phyloP scores from a whole-genome alignment of 53 echinoderm and acorn worm species.

The Paelopatides confundens region DNA sequence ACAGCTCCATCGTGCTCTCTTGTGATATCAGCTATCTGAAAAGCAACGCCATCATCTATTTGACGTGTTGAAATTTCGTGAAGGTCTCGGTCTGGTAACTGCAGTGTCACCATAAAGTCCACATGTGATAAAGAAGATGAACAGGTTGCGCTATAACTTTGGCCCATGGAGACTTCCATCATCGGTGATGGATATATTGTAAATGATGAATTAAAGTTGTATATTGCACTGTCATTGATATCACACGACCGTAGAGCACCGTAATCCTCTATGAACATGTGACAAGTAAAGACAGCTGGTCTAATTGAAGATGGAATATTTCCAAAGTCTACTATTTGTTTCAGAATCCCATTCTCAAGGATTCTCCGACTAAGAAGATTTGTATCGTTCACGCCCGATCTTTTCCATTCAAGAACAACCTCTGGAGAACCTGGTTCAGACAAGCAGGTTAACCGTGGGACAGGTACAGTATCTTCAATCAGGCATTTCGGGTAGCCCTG shows the following conservation, averaged over 20 bases:
- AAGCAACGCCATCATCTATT: conserved; percentile 2
- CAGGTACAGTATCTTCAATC: not conserved
- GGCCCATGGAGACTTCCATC: not conserved
- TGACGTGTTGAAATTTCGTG: not conserved
- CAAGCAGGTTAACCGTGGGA: not conserved
- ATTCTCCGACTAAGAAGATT: not conserved
- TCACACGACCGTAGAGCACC: conserved; percentile 16
- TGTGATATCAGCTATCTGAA: not conserved
- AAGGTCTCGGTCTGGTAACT: not conserved
- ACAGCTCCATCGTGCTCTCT: not conserved
- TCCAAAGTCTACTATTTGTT: not conserved
- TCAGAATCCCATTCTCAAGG: not conserved
- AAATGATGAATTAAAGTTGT: conserved; percentile 16
- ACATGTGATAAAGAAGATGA: not conserved
- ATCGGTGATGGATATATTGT: not conserved
- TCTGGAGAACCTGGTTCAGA: conserved; percentile 39
- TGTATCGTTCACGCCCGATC: not conserved
- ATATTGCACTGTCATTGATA: not conserved
- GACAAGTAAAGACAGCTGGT: not conserved
- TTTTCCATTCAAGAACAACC: not conserved
- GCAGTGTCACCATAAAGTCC: not conserved
- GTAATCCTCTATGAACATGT: conserved; percentile 28
- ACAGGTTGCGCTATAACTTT: not conserved
- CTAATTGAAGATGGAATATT: not conserved
- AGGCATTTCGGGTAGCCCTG: conserved; percentile 23